Base-by-base conservation (phyloP, 2,888 invertebrate genomes). In the Dryococelus australis region DNA sequence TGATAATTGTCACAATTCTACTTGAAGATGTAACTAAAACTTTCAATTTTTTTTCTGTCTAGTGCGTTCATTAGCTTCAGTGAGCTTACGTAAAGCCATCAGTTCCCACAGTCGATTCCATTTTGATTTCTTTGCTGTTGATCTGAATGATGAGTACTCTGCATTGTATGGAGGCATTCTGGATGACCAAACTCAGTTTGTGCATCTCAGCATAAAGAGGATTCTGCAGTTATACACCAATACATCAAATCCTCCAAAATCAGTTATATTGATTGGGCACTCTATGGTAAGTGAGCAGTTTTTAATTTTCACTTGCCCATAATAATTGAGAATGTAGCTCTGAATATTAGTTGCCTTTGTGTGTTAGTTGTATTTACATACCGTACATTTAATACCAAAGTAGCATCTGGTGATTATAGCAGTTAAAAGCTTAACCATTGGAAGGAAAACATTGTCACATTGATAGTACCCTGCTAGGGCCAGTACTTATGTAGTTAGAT, bases 91-190 rank as follows among this genome's bases (percentile, higher is more conserved):
- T 88, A 99, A 98, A 93, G 95, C 96, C 13, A 92, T 97, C 80
- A 95, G 96, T 87, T 94, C 94, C 81, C 93, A 94, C 86, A 93
- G 95, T 88, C 94, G 95, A 20, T 96, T 95, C 91, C 97, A 98
- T 92, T 97, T 99, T 93, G 97, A 99, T 92, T 99, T 96, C 92
- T 99, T 98, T 92, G 95, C 98, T 78, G 95, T 98, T 78, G 97
- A 98, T 92, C 96, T 97, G 89, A 96, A 98, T 92, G 97, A 98
- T 92, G 98, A 99, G 92, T 94, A 97, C 87, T 97, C 97, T 78
- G 99, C 96, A 0, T 90, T 99, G 43, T 97, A 96, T 93, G 99
- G 99, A 87, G 97, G 97, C 87, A 95, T 97, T 84, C 93, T 99
- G 26, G 93, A 95, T 89, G 95, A 95, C 86, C 97, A 99, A 93